phyloP scores from a whole-genome alignment of 1,140 invertebrate species.

The Drosophila nannoptera region DNA sequence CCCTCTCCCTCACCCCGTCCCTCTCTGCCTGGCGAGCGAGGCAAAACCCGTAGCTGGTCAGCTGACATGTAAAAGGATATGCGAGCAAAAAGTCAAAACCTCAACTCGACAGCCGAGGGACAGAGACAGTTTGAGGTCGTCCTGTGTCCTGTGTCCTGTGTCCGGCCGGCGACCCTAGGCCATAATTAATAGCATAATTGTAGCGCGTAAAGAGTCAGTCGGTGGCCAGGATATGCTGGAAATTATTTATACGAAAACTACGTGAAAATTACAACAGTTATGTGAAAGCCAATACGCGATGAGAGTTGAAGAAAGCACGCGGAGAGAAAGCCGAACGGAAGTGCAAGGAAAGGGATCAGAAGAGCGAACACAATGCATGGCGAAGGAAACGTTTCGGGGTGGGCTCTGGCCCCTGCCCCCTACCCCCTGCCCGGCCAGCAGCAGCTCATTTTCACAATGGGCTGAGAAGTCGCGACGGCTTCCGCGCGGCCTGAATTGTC shows the following conservation, averaged over 20 bases:
- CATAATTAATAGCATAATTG: slow-evolving; percentile 64
- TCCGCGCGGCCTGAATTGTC: slow-evolving; percentile 68
- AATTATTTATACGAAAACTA: slow-evolving; percentile 26
- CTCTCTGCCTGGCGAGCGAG: background rate
- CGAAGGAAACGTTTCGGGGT: background rate
- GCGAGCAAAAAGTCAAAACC: slow-evolving; percentile 58
- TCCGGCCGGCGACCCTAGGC: slow-evolving; percentile 2
- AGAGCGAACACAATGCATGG: slow-evolving; percentile 16
- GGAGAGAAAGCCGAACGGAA: slow-evolving; percentile 20
- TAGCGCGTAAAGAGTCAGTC: slow-evolving; percentile 20
- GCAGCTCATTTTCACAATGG: slow-evolving; percentile 48
- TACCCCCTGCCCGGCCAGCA: background rate
- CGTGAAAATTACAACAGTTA: slow-evolving; percentile 51
- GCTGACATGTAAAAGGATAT: slow-evolving; percentile 52
- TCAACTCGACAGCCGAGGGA: slow-evolving; percentile 1
- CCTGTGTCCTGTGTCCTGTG: background rate
- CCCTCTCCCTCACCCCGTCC: too few relatives aligned
- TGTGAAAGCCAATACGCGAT: slow-evolving; percentile 28
- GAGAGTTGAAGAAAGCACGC: slow-evolving; percentile 4
- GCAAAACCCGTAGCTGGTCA: slow-evolving; percentile 38
- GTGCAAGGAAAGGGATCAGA: slow-evolving; percentile 21
- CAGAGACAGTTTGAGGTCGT: slow-evolving; percentile 24
- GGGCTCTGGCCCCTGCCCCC: background rate
- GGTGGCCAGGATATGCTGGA: slow-evolving; percentile 21
- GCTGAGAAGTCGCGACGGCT: slow-evolving; percentile 41